Percentiles rank a stretch among this genome's conserved stretches.
Evolutionary conservation across 2,113 vertebrate species (phyloP).

Genomic region (Rhea americana): DNA sequence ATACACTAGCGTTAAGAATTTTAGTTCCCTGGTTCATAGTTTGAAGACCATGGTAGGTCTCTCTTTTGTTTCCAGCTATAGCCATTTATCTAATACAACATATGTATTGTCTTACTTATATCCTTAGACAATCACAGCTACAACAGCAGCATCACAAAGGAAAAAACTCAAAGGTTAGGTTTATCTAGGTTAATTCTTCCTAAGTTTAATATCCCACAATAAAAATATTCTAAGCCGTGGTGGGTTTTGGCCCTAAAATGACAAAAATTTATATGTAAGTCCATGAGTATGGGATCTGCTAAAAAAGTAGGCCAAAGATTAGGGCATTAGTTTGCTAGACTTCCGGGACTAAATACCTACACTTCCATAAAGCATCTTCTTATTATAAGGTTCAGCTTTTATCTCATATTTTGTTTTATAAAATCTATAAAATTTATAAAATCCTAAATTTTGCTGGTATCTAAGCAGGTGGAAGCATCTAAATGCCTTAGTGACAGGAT

Average conservation of each 20-base stretch:
- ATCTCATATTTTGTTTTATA: background rate
- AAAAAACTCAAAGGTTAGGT: background rate
- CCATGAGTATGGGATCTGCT: background rate
- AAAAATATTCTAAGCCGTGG: background rate
- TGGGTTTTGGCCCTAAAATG: no score
- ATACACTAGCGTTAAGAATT: background rate
- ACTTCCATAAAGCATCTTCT: background rate
- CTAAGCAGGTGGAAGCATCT: background rate
- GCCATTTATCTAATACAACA: background rate
- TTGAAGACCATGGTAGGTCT: background rate
- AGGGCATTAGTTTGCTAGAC: background rate
- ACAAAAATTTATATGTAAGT: background rate
- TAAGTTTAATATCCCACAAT: background rate
- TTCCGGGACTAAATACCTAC: background rate
- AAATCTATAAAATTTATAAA: background rate
- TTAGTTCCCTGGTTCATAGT: background rate
- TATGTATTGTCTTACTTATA: background rate
- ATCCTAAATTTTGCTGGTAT: background rate
- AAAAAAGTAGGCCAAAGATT: background rate
- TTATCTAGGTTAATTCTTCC: background rate
- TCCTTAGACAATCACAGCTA: background rate
- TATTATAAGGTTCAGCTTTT: background rate
- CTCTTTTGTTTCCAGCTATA: background rate
- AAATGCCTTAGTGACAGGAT: background rate
- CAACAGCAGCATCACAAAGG: background rate